Base-by-base conservation (phyloP, 2,113 vertebrate genomes). In the Thamnaconus septentrionalis region DNA sequence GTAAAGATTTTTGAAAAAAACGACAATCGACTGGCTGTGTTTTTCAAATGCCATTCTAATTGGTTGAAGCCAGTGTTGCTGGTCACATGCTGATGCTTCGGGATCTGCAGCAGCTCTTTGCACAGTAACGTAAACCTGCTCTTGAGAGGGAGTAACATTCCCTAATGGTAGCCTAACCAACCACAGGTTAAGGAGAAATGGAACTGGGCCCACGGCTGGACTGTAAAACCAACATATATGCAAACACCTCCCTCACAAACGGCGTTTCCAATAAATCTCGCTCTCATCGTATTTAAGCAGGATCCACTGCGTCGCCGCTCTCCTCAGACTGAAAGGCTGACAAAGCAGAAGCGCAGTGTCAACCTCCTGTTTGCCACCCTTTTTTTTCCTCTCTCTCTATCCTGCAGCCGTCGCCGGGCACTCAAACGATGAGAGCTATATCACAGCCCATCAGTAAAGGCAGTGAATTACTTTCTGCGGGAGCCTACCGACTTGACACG, bases 401-500 rank as follows among this genome's bases (percentile, higher is more conserved):
- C 76, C 71, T 68, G 62, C 63, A 66, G 71, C 56, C 40, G 49
- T 39, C 6, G 44, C 67, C 0, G 69, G 7, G 69, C 51, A 6
- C 72, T 78, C 72, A 73, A 39, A 76, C 44, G 74, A 85, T 72
- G 75, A 87, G 76, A 66, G 79, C 64, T 56, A 59, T 84, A 89
- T 90, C 86, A 61, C 61, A 82, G 75, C 67, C 79, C 82, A 88
- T 89, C 85, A 83, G 81, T 56, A 59, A 71, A 76, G 73, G 74
- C 74, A 48, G 64, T 7, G 81, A 79, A 90, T 89, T 87, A 83
- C 76, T 85, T 87, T 81, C 84, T 64, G 68, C 59, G 59, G 8
- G 57, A 79, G 76, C 82, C 59, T 85, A 88, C 90, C 88, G 87
- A 88, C 81, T 82, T 71, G 80, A 80, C 87, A 73, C 67, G 44